Evolutionary conservation across 2,797 vertebrate genomes (phyloP).

Genomic region (Fringilla coelebs): DNA sequence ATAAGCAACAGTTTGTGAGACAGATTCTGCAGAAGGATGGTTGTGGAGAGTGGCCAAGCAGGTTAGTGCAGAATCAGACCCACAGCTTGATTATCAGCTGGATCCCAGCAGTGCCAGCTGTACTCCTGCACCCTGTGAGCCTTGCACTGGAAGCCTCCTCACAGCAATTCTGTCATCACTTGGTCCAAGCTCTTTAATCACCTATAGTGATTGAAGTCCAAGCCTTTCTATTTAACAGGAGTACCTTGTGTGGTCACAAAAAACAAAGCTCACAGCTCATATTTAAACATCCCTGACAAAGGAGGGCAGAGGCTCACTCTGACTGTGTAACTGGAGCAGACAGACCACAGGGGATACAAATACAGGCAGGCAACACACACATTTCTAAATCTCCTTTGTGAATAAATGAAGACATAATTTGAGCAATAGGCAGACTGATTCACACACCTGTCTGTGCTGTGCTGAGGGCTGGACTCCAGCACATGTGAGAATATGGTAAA

Average conservation of each 20-base stretch:
- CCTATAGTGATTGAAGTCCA: background rate
- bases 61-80: background rate
- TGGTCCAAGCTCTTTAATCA: conserved; percentile 1
- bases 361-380: conserved; percentile 3
- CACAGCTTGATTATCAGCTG: background rate
- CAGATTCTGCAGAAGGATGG: background rate
- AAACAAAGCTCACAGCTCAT: background rate
- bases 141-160: background rate
- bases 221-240: conserved; percentile 17
- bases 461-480: conserved; percentile 18
- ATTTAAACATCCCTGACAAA: conserved; percentile 7
- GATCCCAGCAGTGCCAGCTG: background rate
- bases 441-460: conserved; percentile 3
- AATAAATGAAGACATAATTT: conserved; percentile 19
- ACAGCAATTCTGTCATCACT: background rate
- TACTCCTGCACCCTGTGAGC: background rate
- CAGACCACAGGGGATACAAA: background rate
- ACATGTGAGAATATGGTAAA: background rate
- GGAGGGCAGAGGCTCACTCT: background rate
- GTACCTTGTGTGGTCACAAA: background rate
- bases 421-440: background rate
- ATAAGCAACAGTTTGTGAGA: background rate
- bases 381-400: background rate
- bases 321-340: background rate
- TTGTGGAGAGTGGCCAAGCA: background rate